Base-by-base conservation (phyloP, 2,888 invertebrate species). In the Plemyria rubiginata region DNA sequence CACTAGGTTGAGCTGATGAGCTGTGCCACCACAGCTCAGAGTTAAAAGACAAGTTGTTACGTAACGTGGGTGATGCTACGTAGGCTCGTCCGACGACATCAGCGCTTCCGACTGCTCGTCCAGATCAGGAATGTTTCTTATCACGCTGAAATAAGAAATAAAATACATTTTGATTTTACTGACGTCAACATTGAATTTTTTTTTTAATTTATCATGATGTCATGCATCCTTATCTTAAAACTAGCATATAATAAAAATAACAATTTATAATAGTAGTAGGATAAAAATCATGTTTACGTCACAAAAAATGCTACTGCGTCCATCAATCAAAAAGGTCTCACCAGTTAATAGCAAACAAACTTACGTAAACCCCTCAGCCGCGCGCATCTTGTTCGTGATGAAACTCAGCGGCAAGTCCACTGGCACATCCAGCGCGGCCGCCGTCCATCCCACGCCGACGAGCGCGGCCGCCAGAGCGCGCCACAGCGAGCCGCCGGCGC, bases 61-160 rank as follows among this genome's bases (percentile, higher is more conserved):
- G 15, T 7, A 16, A 45, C 51, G 60, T 43, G 40, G 29, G 38
- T 56, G 43, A 11, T 58, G 71, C 83, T 92, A 92, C 86, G 92
- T 93, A 69, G 85, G 88, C 70, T 92, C 92, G 53, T 92, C 90
- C 0, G 90, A 81, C 4, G 90, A 88, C 85, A 94, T 94, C 59
- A 94, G 84, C 50, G 94, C 94, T 80, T 94, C 94, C 29, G 94
- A 94, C 71, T 94, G 94, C 73, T 94, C 94, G 73, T 94, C 94
- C 54, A 93, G 65, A 65, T 94, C 94, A 32, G 93, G 92, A 68
- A 94, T 89, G 76, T 86, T 90, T 74, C 91, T 75, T 79, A 91
- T 85, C 48, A 84, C 80, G 57, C 91, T 91, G 85, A 62, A 70
- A 57, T 9, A 16, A 63, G 46, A 32, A 70, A 49, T 28, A 6